Evolutionary conservation across 2,113 vertebrate species (phyloP), one percentile per base, ranked within the genome.

Genomic region (Callaeas wilsoni): DNA sequence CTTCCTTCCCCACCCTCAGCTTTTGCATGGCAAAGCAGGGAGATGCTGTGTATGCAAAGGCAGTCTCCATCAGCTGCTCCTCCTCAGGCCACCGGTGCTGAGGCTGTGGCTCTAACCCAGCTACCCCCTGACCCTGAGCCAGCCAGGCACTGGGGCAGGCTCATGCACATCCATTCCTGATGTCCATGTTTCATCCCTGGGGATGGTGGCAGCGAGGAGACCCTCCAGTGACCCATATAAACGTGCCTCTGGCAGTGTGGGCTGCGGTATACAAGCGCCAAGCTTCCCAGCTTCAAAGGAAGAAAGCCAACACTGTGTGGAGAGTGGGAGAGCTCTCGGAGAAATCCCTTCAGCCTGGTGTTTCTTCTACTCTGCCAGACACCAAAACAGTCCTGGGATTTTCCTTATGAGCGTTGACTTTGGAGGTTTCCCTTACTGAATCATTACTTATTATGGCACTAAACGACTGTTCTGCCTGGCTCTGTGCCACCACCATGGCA

Each of bases 371-470:
- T 76, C 17, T 95, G 91, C 87, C 91, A 94, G 74, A 65, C 44
- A 84, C 64, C 12, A 16, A 41, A 67, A 50, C 5, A 81, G 50
- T 22, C 62, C 37, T 7, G 20, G 80, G 80, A 70, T 86, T 94
- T 95, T 87, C 87, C 87, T 65, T 57, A 10, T 10, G 59, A 65
- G 68, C 5, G 0, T 26, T 87, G 82, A 32, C 59, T 93, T 67
- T 84, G 86, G 86, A 92, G 69, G 73, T 81, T 94, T 92, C 87
- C 94, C 86, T 1, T 32, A 60, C 56, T 77, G 29, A 74, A 84
- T 4, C 19, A 75, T 63, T 81, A 22, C 86, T 89, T 41, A 11
- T 89, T 74, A 84, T 35, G 86, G 93, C 89, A 55, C 60, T 20
- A n/a, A 42, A 10, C 0, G 7, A 50, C 35, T 3, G 3, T 9